phyloP scores from a whole-genome alignment of 2,113 vertebrate species.

The Deroptyus accipitrinus region DNA sequence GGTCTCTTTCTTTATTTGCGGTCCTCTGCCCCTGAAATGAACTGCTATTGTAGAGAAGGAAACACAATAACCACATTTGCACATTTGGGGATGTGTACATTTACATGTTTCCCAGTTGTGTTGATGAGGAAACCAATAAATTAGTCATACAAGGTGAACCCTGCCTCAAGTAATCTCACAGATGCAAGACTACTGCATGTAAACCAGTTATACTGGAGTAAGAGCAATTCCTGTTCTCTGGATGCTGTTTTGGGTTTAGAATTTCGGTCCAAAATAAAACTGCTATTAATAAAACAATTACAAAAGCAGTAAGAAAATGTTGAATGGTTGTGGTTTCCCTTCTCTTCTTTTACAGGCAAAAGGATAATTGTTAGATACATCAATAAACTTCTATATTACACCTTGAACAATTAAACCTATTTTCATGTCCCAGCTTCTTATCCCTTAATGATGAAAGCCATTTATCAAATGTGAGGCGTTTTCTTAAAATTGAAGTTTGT shows the following conservation, averaged over 20 bases:
- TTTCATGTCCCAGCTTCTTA: not conserved
- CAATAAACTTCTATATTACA: not conserved
- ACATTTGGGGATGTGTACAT: not conserved
- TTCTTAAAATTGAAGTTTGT: not conserved
- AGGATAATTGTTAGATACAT: not conserved
- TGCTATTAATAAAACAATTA: not conserved
- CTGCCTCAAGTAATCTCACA: not conserved
- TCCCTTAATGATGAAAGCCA: not conserved
- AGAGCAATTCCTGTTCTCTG: not conserved
- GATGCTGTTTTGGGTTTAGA: not conserved
- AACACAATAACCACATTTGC: not conserved
- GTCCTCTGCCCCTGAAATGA: constrained; percentile 15
- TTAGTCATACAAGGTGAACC: not conserved
- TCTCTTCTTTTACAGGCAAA: not conserved
- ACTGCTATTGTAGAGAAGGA: not conserved
- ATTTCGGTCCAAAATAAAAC: not conserved
- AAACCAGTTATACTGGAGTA: not conserved
- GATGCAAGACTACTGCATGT: not conserved
- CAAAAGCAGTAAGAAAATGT: not conserved
- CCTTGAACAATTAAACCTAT: not conserved
- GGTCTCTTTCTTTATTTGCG: not conserved
- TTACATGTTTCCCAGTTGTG: not conserved
- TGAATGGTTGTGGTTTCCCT: not conserved
- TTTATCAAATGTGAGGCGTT: not conserved
- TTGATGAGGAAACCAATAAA: not conserved